These are phyloP conservation scores for Arvicanthis niloticus DNA, from an alignment of 2,113 vertebrate genomes.

Conservation along the genomic window DNA sequence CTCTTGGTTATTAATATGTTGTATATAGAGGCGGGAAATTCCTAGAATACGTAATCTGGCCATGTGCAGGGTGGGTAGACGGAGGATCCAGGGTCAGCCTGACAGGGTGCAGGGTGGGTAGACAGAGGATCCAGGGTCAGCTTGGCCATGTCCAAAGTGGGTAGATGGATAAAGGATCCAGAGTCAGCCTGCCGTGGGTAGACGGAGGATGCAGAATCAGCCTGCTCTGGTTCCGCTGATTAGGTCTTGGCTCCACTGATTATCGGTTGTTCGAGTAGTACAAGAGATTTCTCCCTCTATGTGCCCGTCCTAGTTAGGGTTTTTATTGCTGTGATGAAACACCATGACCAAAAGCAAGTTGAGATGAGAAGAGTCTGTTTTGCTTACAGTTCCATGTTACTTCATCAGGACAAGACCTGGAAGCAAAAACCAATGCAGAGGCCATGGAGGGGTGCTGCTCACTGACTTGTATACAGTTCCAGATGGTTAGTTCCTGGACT, in stretches of 20 bases:
- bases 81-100: background rate
- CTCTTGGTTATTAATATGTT: constrained; percentile 8
- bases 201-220: background rate
- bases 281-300: background rate
- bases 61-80: background rate
- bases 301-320: background rate
- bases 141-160: too few relatives aligned
- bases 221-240: background rate
- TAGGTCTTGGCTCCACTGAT: background rate
- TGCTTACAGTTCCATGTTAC: background rate
- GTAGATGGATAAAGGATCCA: background rate
- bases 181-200: too few relatives aligned
- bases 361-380: background rate
- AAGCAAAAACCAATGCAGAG: background rate
- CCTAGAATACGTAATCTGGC: constrained; percentile 65
- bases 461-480: background rate
- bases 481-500: background rate
- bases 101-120: background rate
- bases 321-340: background rate
- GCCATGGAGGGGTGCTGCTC: background rate
- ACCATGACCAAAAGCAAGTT: background rate
- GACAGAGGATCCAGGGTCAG: background rate
- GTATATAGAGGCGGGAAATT: constrained; percentile 47
- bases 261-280: background rate
- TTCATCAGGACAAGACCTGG: background rate